Evolutionary conservation across 2,888 invertebrate species (phyloP).

Genomic region (Sisyra terminalis): DNA sequence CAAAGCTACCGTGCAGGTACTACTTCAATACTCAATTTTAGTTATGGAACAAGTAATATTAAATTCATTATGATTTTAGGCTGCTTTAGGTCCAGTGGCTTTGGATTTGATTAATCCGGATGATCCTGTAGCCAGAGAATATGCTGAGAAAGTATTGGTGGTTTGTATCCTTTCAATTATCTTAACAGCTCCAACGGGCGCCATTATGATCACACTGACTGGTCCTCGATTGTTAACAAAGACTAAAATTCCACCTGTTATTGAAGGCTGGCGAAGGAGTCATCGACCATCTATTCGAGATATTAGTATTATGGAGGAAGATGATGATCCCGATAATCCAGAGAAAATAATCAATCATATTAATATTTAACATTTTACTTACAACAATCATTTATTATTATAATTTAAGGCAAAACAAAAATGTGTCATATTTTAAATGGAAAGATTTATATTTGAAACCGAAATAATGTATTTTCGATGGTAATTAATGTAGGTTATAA

Average conservation of each 20-base stretch:
- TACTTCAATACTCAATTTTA: no score
- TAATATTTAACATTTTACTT: constrained; percentile 7
- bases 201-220: constrained; percentile 62
- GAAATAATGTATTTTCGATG: background rate
- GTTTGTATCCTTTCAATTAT: constrained; percentile 68
- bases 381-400: background rate
- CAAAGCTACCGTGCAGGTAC: constrained; percentile 92
- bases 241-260: constrained; percentile 49
- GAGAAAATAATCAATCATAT: constrained; percentile 23
- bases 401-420: no score
- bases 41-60: background rate
- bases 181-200: constrained; percentile 70
- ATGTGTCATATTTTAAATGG: background rate
- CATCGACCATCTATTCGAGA: constrained; percentile 72
- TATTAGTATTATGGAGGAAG: constrained; percentile 74
- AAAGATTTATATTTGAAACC: background rate
- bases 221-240: constrained; percentile 65
- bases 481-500: no score
- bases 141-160: constrained; percentile 56
- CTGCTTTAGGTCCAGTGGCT: constrained; percentile 66
- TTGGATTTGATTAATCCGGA: constrained; percentile 41
- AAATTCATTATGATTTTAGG: constrained; percentile 29
- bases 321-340: constrained; percentile 47
- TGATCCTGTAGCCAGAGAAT: constrained; percentile 27
- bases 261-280: constrained; percentile 64